Evolutionary conservation across 2,113 vertebrate genomes (phyloP).

Genomic region (Paralichthys olivaceus): DNA sequence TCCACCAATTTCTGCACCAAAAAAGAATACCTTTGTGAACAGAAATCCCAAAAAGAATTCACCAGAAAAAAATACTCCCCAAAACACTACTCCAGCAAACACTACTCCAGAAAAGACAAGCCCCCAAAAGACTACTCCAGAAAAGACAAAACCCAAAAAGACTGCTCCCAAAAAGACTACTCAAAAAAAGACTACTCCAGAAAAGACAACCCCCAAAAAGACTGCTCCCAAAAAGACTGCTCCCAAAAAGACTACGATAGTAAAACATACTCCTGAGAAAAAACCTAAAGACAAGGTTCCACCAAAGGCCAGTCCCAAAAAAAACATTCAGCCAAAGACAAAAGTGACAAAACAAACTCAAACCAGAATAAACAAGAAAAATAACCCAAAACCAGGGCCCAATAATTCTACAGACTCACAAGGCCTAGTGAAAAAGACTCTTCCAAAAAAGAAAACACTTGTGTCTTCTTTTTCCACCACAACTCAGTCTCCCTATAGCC

Average conservation of each 20-base stretch:
- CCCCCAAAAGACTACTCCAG: background rate
- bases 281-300: slow-evolving; percentile 37
- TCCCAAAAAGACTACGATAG: slow-evolving; percentile 3
- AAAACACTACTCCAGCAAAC: slow-evolving; percentile 3
- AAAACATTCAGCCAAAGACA: slow-evolving; percentile 29
- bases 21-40: slow-evolving; percentile 19
- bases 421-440: slow-evolving; percentile 32
- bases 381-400: slow-evolving; percentile 31
- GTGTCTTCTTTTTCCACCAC: slow-evolving; percentile 24
- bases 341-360: slow-evolving; percentile 44
- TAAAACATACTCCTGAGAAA: background rate
- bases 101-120: background rate
- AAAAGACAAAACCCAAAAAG: background rate
- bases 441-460: slow-evolving; percentile 42
- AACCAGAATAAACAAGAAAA: slow-evolving; percentile 41
- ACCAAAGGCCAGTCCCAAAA: slow-evolving; percentile 39
- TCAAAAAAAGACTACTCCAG: background rate
- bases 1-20: slow-evolving; percentile 10
- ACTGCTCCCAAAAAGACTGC: background rate
- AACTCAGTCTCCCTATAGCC: slow-evolving; percentile 13
- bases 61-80: background rate
- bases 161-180: background rate
- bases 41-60: background rate
- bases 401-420: slow-evolving; percentile 32
- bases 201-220: background rate